A percentile compares a stretch with the other conserved stretches of the same genome.
phyloP scores from a whole-genome alignment of 2,113 vertebrate species.

The Psephotus haematonotus region DNA sequence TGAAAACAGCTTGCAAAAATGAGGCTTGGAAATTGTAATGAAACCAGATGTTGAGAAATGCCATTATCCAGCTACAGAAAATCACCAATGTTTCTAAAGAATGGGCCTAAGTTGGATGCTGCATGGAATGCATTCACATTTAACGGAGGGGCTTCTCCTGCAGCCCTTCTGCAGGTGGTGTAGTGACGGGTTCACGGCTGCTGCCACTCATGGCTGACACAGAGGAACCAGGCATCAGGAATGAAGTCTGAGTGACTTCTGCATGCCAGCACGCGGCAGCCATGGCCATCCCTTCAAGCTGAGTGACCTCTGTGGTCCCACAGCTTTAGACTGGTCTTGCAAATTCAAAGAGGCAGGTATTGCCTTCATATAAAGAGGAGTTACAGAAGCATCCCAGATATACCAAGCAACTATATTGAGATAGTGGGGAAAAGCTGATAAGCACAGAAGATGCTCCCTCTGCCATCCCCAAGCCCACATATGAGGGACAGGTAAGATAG shows the following conservation, averaged over 20 bases:
- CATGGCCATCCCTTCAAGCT: rapidly evolving
- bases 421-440: rapidly evolving
- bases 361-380: neutral
- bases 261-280: neutral
- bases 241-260: neutral
- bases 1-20: neutral
- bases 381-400: neutral
- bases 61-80: slow-evolving; percentile 20
- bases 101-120: neutral
- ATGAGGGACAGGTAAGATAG: neutral
- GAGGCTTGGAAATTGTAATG: slow-evolving; percentile 22
- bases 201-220: neutral
- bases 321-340: neutral
- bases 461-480: rapidly evolving
- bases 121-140: neutral
- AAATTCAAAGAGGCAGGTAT: too few species aligned
- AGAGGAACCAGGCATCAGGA: neutral
- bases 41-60: slow-evolving; percentile 60
- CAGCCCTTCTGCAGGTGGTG: neutral
- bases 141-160: neutral
- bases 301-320: neutral
- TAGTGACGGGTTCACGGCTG: neutral
- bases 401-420: neutral
- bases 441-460: neutral
- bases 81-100: slow-evolving; percentile 26